Percentiles rank a stretch among this genome's conserved stretches.
These are phyloP conservation scores for Cyrtodaria siliqua DNA, from an alignment of 2,888 invertebrate species.

Conservation along the genomic window DNA sequence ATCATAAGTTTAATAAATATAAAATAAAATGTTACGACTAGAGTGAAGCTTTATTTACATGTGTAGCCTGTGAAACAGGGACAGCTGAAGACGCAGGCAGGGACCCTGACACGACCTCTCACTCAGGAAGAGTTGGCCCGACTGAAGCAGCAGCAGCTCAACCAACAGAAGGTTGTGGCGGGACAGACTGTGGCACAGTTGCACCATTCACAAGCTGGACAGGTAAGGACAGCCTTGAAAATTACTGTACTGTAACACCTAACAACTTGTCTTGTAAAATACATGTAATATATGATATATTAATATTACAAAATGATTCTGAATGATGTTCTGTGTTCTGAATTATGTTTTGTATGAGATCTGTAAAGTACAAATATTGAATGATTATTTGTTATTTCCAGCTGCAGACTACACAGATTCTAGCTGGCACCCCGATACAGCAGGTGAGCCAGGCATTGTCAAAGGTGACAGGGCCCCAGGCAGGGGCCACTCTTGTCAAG, in stretches of 20 bases:
- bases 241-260: too few species aligned
- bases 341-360: background rate
- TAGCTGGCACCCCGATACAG: conserved; percentile 87
- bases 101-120: conserved; percentile 56
- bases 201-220: conserved; percentile 57
- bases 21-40: too few species aligned
- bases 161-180: conserved; percentile 83
- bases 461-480: conserved; percentile 87
- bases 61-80: conserved; percentile 17
- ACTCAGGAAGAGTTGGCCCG: conserved; percentile 65
- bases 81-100: conserved; percentile 66
- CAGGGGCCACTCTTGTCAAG: conserved; percentile 89
- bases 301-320: too few species aligned
- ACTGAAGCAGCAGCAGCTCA: conserved; percentile 79
- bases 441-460: conserved; percentile 73
- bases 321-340: too few species aligned
- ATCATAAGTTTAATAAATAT: too few species aligned
- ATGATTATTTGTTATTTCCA: conserved; percentile 17
- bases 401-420: conserved; percentile 86
- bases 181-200: conserved; percentile 53
- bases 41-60: too few species aligned
- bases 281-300: too few species aligned
- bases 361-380: background rate
- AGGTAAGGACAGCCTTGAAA: conserved; percentile 41
- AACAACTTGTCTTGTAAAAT: too few species aligned